Conservation (phyloP, 1,140 invertebrate genomes). For the Trypoxylus dichotomus region DNA sequence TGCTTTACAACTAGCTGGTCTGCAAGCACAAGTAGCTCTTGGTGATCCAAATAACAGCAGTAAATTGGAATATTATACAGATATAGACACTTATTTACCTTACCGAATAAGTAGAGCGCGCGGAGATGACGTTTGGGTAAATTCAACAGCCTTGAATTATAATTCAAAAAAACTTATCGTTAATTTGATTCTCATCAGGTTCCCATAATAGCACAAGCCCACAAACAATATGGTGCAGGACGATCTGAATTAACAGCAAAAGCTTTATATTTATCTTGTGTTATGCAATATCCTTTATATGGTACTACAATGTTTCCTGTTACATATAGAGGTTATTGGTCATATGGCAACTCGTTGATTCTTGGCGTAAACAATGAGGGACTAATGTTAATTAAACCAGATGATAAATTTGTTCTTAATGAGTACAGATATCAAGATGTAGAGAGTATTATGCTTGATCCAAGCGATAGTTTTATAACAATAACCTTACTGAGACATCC, state of each 20-base stretch:
- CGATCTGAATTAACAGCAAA: constrained; percentile 90
- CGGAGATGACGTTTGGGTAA: constrained; percentile 76
- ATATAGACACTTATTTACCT: constrained; percentile 80
- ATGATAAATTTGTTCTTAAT: constrained; percentile 86
- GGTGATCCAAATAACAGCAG: constrained; percentile 79
- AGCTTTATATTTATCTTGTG: constrained; percentile 91
- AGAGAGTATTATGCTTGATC: constrained; percentile 88
- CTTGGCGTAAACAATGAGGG: constrained; percentile 92
- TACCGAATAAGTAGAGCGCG: constrained; percentile 72
- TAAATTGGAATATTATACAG: constrained; percentile 74
- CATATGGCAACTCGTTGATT: constrained; percentile 67
- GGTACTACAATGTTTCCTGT: constrained; percentile 93
- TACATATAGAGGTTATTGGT: constrained; percentile 77
- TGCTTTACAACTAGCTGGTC: constrained; percentile 87
- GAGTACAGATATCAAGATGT: constrained; percentile 88
- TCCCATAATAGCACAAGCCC: constrained; percentile 82
- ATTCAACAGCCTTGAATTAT: constrained; percentile 27
- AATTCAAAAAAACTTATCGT: background rate
- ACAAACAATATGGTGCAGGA: constrained; percentile 86
- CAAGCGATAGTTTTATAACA: constrained; percentile 89
- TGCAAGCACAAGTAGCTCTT: constrained; percentile 90
- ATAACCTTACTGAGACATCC: constrained; percentile 70
- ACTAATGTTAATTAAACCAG: constrained; percentile 83
- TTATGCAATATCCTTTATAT: constrained; percentile 96
- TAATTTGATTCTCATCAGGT: constrained; percentile 57